A percentile compares a stretch with the other conserved stretches of the same genome.
Evolutionary conservation across 2,888 invertebrate species (phyloP).

Genomic region (Meandrusa payeni): DNA sequence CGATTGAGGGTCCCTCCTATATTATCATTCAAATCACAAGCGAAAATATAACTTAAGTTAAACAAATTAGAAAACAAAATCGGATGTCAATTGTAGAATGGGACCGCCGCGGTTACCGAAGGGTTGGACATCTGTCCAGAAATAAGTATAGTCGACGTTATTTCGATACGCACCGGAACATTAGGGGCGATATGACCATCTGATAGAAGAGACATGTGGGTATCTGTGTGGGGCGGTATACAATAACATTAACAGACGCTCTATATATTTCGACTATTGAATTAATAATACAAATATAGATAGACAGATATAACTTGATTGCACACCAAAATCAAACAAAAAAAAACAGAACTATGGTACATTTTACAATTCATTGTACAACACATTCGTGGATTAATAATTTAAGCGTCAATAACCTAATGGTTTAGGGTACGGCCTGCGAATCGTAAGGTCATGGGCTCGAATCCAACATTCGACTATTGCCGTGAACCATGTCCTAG

Average conservation of each 20-base stretch:
- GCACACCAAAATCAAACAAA: too few species aligned
- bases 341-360: too few species aligned
- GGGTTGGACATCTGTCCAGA: conserved; percentile 27
- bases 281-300: too few species aligned
- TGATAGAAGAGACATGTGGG: conserved; percentile 7
- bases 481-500: too few species aligned
- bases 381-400: not conserved
- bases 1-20: not conserved
- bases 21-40: not conserved
- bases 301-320: too few species aligned
- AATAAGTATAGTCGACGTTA: conserved; percentile 15
- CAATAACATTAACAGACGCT: conserved; percentile 1
- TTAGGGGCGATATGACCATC: conserved; percentile 23
- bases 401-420: too few species aligned
- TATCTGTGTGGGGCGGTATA: conserved; percentile 3
- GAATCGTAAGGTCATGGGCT: too few species aligned
- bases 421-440: too few species aligned
- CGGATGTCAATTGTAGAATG: not conserved
- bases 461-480: too few species aligned
- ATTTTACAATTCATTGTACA: too few species aligned
- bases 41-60: not conserved
- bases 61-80: not conserved
- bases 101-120: too few species aligned
- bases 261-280: not conserved
- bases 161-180: conserved; percentile 19